A percentile compares a stretch with the other conserved stretches of the same genome.
Conservation (phyloP, 2,113 vertebrate species). For the Sorex fumeus region DNA sequence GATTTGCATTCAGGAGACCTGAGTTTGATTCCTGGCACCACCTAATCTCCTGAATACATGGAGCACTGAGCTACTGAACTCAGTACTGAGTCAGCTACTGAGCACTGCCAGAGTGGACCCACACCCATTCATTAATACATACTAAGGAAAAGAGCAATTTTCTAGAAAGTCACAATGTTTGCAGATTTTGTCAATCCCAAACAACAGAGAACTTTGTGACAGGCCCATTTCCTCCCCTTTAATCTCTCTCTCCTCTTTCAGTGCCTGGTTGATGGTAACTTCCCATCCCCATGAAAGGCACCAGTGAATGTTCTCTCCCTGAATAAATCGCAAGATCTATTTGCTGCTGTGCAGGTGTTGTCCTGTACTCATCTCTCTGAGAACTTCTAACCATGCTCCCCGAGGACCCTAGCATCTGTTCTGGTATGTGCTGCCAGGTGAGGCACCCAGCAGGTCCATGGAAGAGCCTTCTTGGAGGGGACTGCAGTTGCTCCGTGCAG, state of each 20-base stretch:
- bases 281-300: neutral
- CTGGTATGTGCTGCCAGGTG: neutral
- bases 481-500: neutral
- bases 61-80: too few species aligned
- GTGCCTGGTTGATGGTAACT: neutral
- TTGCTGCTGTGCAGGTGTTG: neutral
- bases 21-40: too few species aligned
- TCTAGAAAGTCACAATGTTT: neutral
- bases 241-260: neutral
- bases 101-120: too few species aligned
- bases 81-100: too few species aligned
- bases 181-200: neutral
- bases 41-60: too few species aligned
- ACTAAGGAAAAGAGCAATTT: neutral
- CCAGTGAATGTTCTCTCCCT: neutral
- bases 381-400: neutral
- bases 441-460: neutral
- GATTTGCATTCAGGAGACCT: too few species aligned
- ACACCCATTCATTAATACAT: neutral
- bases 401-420: neutral
- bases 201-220: neutral
- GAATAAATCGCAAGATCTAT: neutral
- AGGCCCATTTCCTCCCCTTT: neutral
- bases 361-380: neutral
- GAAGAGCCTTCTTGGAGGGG: neutral